Evolutionary conservation across 2,113 vertebrate species (phyloP).

Genomic region (Pomatorhinus ruficollis): DNA sequence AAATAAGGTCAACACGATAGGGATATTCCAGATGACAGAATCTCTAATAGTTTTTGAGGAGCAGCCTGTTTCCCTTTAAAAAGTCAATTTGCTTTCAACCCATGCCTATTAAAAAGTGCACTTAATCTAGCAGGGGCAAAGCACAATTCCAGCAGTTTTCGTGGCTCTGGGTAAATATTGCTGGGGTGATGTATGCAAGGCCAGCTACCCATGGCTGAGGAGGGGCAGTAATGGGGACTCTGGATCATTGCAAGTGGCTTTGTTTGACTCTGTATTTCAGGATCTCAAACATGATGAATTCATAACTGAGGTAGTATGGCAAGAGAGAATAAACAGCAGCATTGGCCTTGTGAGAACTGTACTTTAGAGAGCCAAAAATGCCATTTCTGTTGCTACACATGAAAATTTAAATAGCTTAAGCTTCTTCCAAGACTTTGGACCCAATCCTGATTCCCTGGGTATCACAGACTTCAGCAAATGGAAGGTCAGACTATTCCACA

Average conservation of each 20-base stretch:
- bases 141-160: neutral
- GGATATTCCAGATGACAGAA: slow-evolving; percentile 70
- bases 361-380: slow-evolving; percentile 30
- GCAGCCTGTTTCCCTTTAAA: slow-evolving; percentile 50
- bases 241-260: slow-evolving; percentile 31
- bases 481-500: slow-evolving; percentile 7
- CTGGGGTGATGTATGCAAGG: slow-evolving; percentile 34
- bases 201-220: neutral
- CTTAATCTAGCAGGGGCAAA: slow-evolving; percentile 20
- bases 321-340: slow-evolving; percentile 8
- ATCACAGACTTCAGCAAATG: neutral
- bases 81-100: slow-evolving; percentile 66
- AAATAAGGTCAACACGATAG: slow-evolving; percentile 70
- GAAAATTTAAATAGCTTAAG: slow-evolving; percentile 39
- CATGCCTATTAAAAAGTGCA: slow-evolving; percentile 51
- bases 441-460: neutral
- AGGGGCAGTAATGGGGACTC: slow-evolving; percentile 18
- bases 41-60: slow-evolving; percentile 72
- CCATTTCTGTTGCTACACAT: slow-evolving; percentile 8
- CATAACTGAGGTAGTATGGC: neutral
- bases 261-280: slow-evolving; percentile 45
- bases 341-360: neutral
- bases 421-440: slow-evolving; percentile 44
- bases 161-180: slow-evolving; percentile 17
- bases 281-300: slow-evolving; percentile 33